Base-by-base conservation (phyloP, 2,113 vertebrate genomes). In the Oryzias melastigma region DNA sequence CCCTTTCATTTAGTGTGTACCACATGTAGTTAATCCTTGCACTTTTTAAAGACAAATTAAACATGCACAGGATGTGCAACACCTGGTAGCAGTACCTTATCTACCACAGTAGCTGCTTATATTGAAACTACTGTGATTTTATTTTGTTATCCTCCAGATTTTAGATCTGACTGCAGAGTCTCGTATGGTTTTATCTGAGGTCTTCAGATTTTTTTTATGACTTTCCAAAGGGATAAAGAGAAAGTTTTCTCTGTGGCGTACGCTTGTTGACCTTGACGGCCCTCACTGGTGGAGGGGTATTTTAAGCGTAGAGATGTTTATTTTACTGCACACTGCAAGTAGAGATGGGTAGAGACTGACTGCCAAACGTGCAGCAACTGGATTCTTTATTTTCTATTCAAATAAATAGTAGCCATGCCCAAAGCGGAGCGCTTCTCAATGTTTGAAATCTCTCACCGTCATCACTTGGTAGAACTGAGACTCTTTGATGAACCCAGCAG, bases 241-340 rank as follows among this genome's bases (percentile, higher is more conserved):
- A 47, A 18, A 17, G 7, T 47, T 19, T 47, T 10, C 46, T 47
- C 5, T 10, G 71, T 42, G 52, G 75, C 14, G 10, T 10, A n/a
- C 0, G 75, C 70, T 27, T 54, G 83, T 67, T 35, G 66, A 62
- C 59, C 27, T 74, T 14, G 5, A 42, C 52, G 81, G 81, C 79
- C 80, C 78, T 86, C 78, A 47, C 53, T 13, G 51, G 58, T 72
- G 64, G 80, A 81, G 84, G 80, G 84, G 54, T 66, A 75, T 52
- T 35, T 67, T 73, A 50, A 14, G 25, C 44, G 68, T 41, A 58
- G 78, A 79, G 56, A 67, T 64, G 88, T 90, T 90, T 88, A 86
- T 89, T 89, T 85, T 61, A 87, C 83, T 87, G 78, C 68, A 81
- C 81, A 75, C 63, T 77, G 86, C 83, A 81, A 71, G 80, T 74